Base-by-base conservation (phyloP, 1,140 invertebrate genomes). In the Proctacanthus coquilletti region DNA sequence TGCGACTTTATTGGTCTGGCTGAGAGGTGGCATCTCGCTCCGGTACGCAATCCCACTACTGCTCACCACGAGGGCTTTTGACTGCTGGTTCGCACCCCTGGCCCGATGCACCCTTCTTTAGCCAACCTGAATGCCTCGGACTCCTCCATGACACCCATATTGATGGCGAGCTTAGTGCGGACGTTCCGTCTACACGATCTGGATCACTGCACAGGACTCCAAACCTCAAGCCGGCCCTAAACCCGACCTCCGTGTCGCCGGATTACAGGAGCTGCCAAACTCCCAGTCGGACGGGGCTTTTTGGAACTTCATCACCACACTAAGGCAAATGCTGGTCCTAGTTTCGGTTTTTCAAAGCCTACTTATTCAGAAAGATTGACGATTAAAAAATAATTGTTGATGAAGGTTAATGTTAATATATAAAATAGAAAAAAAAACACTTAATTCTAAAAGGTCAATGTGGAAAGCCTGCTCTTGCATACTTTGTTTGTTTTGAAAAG, bases 31-130 rank as follows among this genome's bases (percentile, higher is more conserved):
- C 67, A 66, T 65, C 71, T 73, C 75, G 84, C 84, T 89, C 84
- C 81, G 79, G 70, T 79, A 71, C 77, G 84, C 84, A 73, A 84
- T 86, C 84, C 84, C 82, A 83, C 83, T 86, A 86, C 84, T 85
- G 81, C 77, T 68, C 74, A 66, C 79, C 81, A 81, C 80, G 82
- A 80, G 74, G 75, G 77, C 81, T 87, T 83, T 84, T 84, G 80
- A 78, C 79, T 86, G 82, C 80, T 85, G 73, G 71, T 76, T 88
- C 84, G 77, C 83, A 80, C 77, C 77, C 76, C 84, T 88, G 82
- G 80, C 81, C 84, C 84, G 75, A 69, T 88, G 66, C 83, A 74
- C 78, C 77, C 74, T 81, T 86, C 84, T 71, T 88, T 77, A 74
- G 68, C 69, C 66, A 77, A 86, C 83, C 83, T 87, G 82, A 77